Base-by-base conservation (phyloP, 2,888 invertebrate genomes). In the Yponomeuta sedellus region DNA sequence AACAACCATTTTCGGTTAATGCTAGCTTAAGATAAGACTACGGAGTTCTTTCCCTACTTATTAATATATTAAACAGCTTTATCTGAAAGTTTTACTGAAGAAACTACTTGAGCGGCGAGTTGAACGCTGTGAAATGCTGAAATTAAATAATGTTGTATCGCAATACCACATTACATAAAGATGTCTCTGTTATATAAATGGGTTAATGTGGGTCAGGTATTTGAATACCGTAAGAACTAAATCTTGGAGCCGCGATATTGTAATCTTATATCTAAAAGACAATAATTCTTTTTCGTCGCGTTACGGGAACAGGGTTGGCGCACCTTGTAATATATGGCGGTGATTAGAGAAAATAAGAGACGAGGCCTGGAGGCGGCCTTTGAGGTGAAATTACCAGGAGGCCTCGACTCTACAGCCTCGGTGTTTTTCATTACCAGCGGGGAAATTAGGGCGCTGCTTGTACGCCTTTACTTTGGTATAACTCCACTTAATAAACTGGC, bases 381-480 rank as follows among this genome's bases (percentile, higher is more conserved):
- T 80, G 80, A 78, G 81, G 82, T 81, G 75, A 81, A 85, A 88
- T 87, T 84, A 83, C 79, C 77, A 73, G 75, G 75, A 75, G 74
- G 77, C 16, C 75, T 70, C 69, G 72, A 78, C 56, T 6, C 19
- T 52, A 56, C 56, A 64, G 64, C 16, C 76, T 76, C 77, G 75
- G 73, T 80, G 83, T 82, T 86, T 87, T 87, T 86, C 86, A 88
- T 88, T 88, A 86, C 84, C 85, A 86, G 82, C 83, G 78, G 83
- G 81, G 80, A 82, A 86, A 85, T 82, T 83, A 82, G 83, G 82
- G 74, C 85, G 82, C 77, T 75, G 78, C 73, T 52, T 12, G 3
- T 52, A 12, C 44, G 12, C 16, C 16, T 52, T 0, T 16, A 16
- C 34, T 34, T 4, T 34, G 34, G 3, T 8, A 34, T 34, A 34